These are phyloP conservation scores for Cosmopolites sordidus DNA, from an alignment of 2,888 invertebrate species.

Conservation along the genomic window DNA sequence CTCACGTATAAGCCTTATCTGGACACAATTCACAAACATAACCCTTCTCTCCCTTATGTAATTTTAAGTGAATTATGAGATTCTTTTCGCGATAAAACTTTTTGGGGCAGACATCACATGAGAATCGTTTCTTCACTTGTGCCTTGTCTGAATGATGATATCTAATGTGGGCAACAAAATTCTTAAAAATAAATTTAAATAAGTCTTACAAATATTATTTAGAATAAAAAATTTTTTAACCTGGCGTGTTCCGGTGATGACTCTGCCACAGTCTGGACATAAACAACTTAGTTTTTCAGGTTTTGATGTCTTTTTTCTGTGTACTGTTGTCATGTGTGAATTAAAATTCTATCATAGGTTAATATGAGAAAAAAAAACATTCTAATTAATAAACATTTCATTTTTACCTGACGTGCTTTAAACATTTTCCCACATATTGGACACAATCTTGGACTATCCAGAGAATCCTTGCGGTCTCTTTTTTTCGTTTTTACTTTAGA, in stretches of 20 bases:
- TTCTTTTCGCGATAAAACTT: conserved; percentile 24
- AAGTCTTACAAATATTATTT: neutral
- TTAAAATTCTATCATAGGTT: conserved; percentile 17
- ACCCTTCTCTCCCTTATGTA: conserved; percentile 28
- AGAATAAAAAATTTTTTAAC: conserved; percentile 4
- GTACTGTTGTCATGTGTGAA: conserved; percentile 24
- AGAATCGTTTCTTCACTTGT: conserved; percentile 23
- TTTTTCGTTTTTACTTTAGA: conserved; percentile 3
- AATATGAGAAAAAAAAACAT: neutral
- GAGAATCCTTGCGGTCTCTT: conserved; percentile 4
- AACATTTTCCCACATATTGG: conserved; percentile 25
- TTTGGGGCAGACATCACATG: conserved; percentile 26
- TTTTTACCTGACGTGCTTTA: conserved; percentile 19
- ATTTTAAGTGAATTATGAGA: conserved; percentile 22
- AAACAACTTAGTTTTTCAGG: conserved; percentile 25
- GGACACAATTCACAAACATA: conserved; percentile 26
- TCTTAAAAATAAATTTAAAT: conserved; percentile 4
- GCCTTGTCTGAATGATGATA: conserved; percentile 27
- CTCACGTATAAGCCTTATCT: conserved; percentile 27
- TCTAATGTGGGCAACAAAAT: conserved; percentile 24
- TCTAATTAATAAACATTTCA: neutral
- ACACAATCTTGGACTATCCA: conserved; percentile 18
- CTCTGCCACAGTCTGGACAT: conserved; percentile 25
- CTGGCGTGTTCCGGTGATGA: conserved; percentile 23
- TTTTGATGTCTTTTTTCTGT: conserved; percentile 21